A percentile compares a stretch with the other conserved stretches of the same genome.
phyloP scores from a whole-genome alignment of 2,113 vertebrate species.

The Campylorhamphus procurvoides region DNA sequence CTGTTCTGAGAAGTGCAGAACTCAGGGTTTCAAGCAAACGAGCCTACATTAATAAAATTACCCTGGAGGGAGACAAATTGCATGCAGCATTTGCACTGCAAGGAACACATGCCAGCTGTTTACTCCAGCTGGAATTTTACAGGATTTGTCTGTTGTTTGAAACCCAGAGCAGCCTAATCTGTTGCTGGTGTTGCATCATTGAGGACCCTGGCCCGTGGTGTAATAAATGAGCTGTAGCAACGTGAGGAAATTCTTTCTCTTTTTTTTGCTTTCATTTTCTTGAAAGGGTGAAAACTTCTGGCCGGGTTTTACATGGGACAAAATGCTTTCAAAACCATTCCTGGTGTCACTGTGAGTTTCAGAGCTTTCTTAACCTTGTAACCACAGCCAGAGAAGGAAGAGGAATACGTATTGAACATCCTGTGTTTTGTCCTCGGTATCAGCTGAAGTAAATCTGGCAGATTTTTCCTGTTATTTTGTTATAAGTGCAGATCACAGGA shows the following conservation, averaged over 20 bases:
- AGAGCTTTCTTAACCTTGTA: conserved; percentile 57
- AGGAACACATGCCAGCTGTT: not conserved
- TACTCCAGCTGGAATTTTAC: not conserved
- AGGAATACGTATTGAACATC: conserved; percentile 71
- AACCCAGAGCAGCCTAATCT: not conserved
- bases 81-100: not conserved
- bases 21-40: conserved; percentile 3
- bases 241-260: not conserved
- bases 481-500: conserved; percentile 61
- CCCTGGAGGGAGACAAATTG: conserved; percentile 5
- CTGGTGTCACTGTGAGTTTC: conserved; percentile 52
- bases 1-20: conserved; percentile 36
- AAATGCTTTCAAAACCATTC: not conserved
- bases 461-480: conserved; percentile 93
- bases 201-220: not conserved
- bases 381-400: conserved; percentile 66
- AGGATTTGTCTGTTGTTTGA: not conserved
- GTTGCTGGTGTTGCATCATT: not conserved
- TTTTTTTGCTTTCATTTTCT: conserved; percentile 40
- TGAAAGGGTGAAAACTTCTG: not conserved
- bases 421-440: conserved; percentile 81
- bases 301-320: not conserved
- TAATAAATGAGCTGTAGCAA: not conserved
- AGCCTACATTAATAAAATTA: conserved; percentile 18
- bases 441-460: conserved; percentile 79